These are phyloP conservation scores for Sarcophaga caerulescens DNA, from an alignment of 2,888 invertebrate genomes.

Conservation along the genomic window DNA sequence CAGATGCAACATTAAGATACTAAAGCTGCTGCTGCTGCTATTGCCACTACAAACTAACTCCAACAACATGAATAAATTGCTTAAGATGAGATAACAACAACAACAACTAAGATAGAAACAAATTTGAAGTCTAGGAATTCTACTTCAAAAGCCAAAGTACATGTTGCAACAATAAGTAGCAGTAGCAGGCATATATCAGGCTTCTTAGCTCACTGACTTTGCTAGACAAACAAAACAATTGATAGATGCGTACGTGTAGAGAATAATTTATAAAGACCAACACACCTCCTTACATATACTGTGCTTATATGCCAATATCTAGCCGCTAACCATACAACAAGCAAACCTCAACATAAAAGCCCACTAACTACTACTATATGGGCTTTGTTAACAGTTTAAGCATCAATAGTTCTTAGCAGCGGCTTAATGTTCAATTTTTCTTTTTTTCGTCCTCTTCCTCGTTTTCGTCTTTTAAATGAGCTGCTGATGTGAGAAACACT, in stretches of 20 bases:
- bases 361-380: not conserved
- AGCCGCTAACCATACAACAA: constrained; percentile 61
- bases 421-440: constrained; percentile 24
- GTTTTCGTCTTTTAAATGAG: constrained; percentile 61
- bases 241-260: constrained; percentile 65
- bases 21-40: not conserved
- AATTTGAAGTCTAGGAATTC: constrained; percentile 12
- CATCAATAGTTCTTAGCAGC: constrained; percentile 34
- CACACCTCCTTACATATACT: constrained; percentile 15
- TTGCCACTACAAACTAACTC: not conserved
- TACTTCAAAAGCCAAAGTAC: not conserved
- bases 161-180: not conserved
- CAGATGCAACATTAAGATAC: constrained; percentile 67
- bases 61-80: constrained; percentile 40
- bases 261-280: constrained; percentile 63
- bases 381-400: constrained; percentile 33
- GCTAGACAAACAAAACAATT: constrained; percentile 60
- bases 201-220: constrained; percentile 26
- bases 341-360: constrained; percentile 8
- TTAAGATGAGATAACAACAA: constrained; percentile 11
- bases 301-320: constrained; percentile 53
- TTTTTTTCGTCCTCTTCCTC: not conserved
- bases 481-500: constrained; percentile 67
- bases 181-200: constrained; percentile 20
- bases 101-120: not conserved